Conservation (phyloP, 2,113 vertebrate genomes). For the Pseudonaja textilis region DNA sequence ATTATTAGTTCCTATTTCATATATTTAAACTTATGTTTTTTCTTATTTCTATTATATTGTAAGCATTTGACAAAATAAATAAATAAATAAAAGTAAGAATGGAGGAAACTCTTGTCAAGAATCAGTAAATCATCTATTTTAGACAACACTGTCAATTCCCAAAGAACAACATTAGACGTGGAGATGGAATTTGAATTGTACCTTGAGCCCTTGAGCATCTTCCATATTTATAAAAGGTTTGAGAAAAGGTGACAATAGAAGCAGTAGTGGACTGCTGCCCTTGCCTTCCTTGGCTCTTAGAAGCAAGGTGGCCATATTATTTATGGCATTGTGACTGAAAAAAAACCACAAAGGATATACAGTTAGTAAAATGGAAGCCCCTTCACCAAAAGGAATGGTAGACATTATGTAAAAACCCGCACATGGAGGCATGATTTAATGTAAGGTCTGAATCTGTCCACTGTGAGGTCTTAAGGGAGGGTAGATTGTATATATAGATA, state of each 20-base stretch:
- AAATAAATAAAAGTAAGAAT: neutral
- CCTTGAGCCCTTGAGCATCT: neutral
- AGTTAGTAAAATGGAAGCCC: neutral
- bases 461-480: neutral
- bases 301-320: neutral
- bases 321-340: neutral
- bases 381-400: neutral
- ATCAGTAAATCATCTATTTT: slow-evolving; percentile 16
- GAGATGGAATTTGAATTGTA: neutral
- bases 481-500: neutral
- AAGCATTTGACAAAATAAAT: no score
- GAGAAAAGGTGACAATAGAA: neutral
- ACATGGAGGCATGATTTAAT: neutral
- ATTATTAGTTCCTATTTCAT: no score
- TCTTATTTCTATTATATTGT: no score
- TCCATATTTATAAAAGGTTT: neutral
- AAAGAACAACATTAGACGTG: neutral
- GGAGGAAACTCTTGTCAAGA: neutral
- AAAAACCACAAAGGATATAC: neutral
- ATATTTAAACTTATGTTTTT: no score
- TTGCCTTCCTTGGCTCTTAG: neutral
- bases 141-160: neutral
- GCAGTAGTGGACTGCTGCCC: neutral
- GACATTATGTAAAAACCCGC: neutral
- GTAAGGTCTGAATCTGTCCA: neutral